Base-by-base conservation (phyloP, 2,113 vertebrate species). In the Thalassarche chlororhynchos region DNA sequence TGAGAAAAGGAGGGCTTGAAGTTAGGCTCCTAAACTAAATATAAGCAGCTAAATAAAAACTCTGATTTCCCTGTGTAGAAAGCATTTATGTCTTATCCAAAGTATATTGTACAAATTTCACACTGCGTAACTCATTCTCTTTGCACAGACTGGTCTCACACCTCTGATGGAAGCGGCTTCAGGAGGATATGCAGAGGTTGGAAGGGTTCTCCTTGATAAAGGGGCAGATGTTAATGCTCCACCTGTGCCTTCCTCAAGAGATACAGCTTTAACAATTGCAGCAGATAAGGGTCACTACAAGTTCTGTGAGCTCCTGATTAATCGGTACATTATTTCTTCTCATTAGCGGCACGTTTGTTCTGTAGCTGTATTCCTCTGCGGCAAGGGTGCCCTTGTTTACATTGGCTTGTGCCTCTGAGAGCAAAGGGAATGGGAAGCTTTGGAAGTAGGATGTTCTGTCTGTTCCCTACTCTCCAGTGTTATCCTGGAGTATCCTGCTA, bases 201-300 rank as follows among this genome's bases (percentile, higher is more conserved):
- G 99, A 83, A 98, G 99, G 93, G 99, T 99, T 97, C 99, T 99
- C 77, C 98, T 99, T 94, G 99, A 99, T 97, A 99, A 99, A 98
- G 99, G 99, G 84, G 99, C 99, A 3, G 99, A 99, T 97, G 99
- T 99, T 93, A 99, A 99, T 58, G 99, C 99, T 49, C 99, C 99
- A 34, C 99, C 99, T 62, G 99, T 99, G 93, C 99, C 99, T 97
- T 99, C 99, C 76, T 99, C 99, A 76, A 98, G 99, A 97, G 99
- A 99, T 97, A 99, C 99, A 49, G 99, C 99, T 95, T 98, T 99
- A 97, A 99, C 99, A 69, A 99, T 99, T 95, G 99, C 99, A 97
- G 99, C 99, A 17, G 99, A 99, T 98, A 99, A 99, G 98, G 99
- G 99, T 89, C 99, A 99, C 98, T 99, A 99, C 98, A 99, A 99